A percentile compares a stretch with the other conserved stretches of the same genome.
Conservation (phyloP, 2,113 vertebrate genomes). For the Cairina moschata region DNA sequence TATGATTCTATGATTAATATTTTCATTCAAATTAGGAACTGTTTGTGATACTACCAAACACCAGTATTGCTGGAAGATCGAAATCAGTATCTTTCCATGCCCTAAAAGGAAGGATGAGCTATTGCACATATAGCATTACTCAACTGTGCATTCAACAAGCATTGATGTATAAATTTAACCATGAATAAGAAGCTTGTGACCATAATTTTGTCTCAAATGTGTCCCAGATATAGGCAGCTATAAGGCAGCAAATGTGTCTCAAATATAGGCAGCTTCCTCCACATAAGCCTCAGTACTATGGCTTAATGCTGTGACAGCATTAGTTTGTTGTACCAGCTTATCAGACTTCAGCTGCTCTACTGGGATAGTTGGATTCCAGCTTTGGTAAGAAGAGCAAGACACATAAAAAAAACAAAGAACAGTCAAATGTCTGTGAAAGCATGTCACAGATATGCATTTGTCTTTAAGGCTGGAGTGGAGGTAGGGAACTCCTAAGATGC, state of each 20-base stretch:
- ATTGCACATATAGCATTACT: neutral
- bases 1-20: too few species aligned
- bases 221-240: neutral
- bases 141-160: neutral
- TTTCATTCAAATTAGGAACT: neutral
- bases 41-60: neutral
- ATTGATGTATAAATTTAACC: neutral
- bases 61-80: neutral
- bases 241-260: too few species aligned
- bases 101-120: neutral
- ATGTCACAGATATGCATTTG: neutral
- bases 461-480: neutral
- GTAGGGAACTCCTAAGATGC: neutral
- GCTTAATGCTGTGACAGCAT: neutral
- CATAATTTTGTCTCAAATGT: neutral
- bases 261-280: neutral
- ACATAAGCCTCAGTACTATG: neutral
- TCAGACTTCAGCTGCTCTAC: neutral
- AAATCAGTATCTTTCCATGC: neutral
- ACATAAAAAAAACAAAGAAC: neutral
- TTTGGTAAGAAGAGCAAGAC: neutral
- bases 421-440: neutral
- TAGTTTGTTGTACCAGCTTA: neutral
- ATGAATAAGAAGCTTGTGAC: neutral
- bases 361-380: neutral